phyloP scores from a whole-genome alignment of 2,113 vertebrate species.

The Cromileptes altivelis region DNA sequence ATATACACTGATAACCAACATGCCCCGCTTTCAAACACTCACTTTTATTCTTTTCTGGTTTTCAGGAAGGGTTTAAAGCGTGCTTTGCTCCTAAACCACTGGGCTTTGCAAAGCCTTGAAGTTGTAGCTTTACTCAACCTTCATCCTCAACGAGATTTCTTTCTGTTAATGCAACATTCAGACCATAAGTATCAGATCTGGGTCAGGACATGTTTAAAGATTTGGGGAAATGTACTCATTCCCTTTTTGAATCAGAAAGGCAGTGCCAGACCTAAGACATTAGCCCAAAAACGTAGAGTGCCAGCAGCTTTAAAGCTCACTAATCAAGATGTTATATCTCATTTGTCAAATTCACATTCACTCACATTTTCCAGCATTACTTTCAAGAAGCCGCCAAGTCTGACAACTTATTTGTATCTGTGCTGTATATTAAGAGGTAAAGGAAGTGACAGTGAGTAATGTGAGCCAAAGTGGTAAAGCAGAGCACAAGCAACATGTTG shows the following conservation, averaged over 20 bases:
- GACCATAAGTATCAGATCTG: not conserved
- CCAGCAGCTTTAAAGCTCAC: not conserved
- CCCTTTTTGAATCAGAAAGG: not conserved
- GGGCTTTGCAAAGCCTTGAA: slow-evolving; percentile 16
- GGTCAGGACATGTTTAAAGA: not conserved
- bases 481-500: not conserved
- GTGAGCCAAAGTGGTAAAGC: not conserved
- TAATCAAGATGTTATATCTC: not conserved
- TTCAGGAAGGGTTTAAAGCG: not conserved
- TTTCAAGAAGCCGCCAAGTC: not conserved
- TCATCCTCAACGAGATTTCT: not conserved
- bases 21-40: not conserved
- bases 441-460: not conserved
- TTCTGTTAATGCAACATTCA: not conserved
- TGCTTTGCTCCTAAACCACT: not conserved
- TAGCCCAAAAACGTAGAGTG: no score
- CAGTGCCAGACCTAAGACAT: no score
- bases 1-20: not conserved
- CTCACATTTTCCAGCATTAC: not conserved
- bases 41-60: slow-evolving; percentile 15
- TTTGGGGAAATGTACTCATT: not conserved
- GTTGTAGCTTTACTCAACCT: not conserved
- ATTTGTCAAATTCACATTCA: not conserved
- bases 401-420: not conserved
- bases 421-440: no score